Conservation (phyloP, 92 coral and sea anemone species). For the Palythoa grandiflora region DNA sequence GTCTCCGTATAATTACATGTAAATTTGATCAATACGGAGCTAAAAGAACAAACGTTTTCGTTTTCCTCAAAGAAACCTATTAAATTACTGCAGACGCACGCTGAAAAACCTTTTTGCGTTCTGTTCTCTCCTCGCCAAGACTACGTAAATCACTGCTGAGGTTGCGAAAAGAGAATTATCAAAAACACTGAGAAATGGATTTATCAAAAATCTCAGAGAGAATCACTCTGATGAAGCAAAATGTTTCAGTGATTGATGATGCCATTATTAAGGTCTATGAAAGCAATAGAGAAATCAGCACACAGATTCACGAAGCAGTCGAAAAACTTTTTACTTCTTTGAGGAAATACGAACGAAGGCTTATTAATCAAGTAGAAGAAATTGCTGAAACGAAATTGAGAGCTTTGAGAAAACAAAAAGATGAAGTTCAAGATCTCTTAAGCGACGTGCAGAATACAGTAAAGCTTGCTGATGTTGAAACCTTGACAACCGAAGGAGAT, state of each 20-base stretch:
- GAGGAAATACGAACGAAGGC: slow-evolving; percentile 22
- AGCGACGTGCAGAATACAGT: neutral
- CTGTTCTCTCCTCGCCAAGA: neutral
- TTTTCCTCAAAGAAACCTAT: neutral
- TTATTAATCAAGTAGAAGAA: slow-evolving; percentile 29
- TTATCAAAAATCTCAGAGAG: neutral
- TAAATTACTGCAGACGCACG: neutral
- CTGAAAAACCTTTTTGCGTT: neutral
- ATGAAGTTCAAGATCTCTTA: slow-evolving; percentile 7
- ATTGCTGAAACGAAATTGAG: slow-evolving; percentile 4
- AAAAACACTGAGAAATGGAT: neutral
- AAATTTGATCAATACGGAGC: neutral
- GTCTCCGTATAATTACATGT: neutral
- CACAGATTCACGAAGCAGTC: slow-evolving; percentile 16
- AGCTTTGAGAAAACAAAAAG: neutral
- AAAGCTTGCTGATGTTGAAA: neutral
- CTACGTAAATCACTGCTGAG: neutral
- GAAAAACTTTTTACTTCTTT: slow-evolving; percentile 18
- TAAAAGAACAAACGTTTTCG: slow-evolving; percentile 10
- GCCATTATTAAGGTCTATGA: slow-evolving; percentile 29
- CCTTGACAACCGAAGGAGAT: neutral
- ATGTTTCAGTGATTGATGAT: slow-evolving; percentile 11
- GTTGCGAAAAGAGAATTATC: neutral
- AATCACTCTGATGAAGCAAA: slow-evolving; percentile 10
- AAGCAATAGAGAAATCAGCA: slow-evolving; percentile 35